Base-by-base conservation (phyloP, 2,113 vertebrate genomes). In the Lucifuga dentata region DNA sequence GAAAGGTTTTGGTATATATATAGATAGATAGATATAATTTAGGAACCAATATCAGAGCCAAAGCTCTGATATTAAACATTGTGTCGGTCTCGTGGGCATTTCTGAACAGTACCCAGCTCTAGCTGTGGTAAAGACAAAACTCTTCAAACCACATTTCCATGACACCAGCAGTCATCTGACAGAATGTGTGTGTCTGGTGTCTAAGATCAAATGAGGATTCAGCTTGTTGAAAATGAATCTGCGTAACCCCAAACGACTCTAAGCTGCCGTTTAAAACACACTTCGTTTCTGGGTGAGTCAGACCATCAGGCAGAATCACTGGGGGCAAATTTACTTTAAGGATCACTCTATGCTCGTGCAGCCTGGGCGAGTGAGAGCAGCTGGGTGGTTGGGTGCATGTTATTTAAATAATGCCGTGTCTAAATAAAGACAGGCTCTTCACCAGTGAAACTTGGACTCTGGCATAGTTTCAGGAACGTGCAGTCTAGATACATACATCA, bases 381-480 rank as follows among this genome's bases (percentile, higher is more conserved):
- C 78, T 81, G 81, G 50, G 52, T 67, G 45, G 12, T 63, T 68
- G 66, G 63, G 64, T 64, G 36, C 65, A 61, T 61, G 60, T 26
- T 64, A 78, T 84, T 76, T 88, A 67, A 82, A 88, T 68, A 65
- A 48, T 19, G 39, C 56, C 0, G 44, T 57, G 50, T 74, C 80
- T 84, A 88, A 76, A 78, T 72, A 76, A 73, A 82, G 59, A 65
- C 12, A 17, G 6, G 19, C 44, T 70, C 23, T 74, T 80, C 50
- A 24, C 44, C 53, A 59, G 19, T 62, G 73, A 68, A 63, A 55
- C 17, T 66, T 39, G 11, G 39, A 52, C 55, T 78, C 64, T 87
- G 64, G 58, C 32, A n/a, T 36, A 10, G 74, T 29, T 60, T 81
- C 12, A 51, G 49, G 51, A 19, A 44, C 23, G 9, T 40, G 57